A percentile compares a stretch with the other conserved stretches of the same genome.
Evolutionary conservation across 2,797 vertebrate species (phyloP).

Genomic region (Sarcoramphus papa): DNA sequence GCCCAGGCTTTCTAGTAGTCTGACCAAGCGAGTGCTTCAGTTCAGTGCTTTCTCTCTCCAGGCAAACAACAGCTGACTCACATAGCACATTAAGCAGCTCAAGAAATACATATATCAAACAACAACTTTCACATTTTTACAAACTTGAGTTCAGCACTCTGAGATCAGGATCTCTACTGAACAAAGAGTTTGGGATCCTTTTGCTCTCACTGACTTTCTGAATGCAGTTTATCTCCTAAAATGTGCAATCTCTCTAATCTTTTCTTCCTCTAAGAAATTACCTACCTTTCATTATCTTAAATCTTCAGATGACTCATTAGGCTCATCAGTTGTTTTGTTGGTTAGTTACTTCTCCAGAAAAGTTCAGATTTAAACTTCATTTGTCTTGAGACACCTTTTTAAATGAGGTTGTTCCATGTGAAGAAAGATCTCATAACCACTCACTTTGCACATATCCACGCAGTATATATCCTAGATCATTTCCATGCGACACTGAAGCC

Average conservation of each 20-base stretch:
- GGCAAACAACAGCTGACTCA: neutral
- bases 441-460: neutral
- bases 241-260: neutral
- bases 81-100: neutral
- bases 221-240: neutral
- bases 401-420: neutral
- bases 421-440: neutral
- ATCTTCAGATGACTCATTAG: neutral
- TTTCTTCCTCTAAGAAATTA: neutral
- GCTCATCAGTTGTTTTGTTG: neutral
- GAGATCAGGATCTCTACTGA: neutral
- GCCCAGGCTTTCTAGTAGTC: neutral
- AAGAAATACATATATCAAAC: neutral
- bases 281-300: neutral
- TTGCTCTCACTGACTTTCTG: neutral
- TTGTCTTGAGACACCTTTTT: neutral
- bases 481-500: neutral
- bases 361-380: neutral
- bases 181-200: neutral
- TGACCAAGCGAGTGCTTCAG: neutral
- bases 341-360: neutral
- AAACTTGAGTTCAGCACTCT: neutral
- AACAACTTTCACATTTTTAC: neutral
- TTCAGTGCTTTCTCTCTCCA: neutral
- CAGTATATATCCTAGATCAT: neutral